Base-by-base conservation (phyloP, 1,140 invertebrate species). In the Lepidurus couesii region DNA sequence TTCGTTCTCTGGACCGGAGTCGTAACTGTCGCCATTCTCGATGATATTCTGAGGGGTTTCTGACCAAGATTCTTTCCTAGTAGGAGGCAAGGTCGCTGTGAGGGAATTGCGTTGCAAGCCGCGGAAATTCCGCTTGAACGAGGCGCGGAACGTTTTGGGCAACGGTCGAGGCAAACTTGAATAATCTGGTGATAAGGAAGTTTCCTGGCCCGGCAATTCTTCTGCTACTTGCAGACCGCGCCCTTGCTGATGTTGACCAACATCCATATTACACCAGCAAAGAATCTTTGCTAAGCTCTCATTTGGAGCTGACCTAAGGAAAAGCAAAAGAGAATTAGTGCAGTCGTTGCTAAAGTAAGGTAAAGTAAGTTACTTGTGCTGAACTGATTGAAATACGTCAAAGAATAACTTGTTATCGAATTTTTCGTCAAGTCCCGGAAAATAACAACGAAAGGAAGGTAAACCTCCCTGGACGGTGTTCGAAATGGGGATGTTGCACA, bases 181-280 rank as follows among this genome's bases (percentile, higher is more conserved):
- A 2, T 65, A 65, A 65, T 65, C 53, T 13, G 53, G 53, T 21
- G 53, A 65, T 65, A 65, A 65, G 53, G 53, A 65, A 65, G 9
- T 65, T 65, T 16, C 53, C 53, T 65, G 53, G 53, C 21, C 13
- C 21, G 53, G 16, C 21, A 13, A 65, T n/a, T 65, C 53, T 65
- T 65, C 53, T 11, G 21, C 16, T 21, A 21, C 16, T 65, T 16
- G 53, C 53, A 65, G 53, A 65, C 53, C 53, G 53, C 53, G 53
- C 53, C 53, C 53, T 65, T 65, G 53, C 53, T 16, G 53, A 65
- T 65, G 53, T 65, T 65, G 53, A 65, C 8, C 53, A 65, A 65
- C 53, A 65, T 65, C 53, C 53, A 65, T 65, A 65, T 65, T 65
- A 65, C 21, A 65, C 45, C 45, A 47, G 13, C 53, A 65, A 65